A percentile compares a stretch with the other conserved stretches of the same genome.
Evolutionary conservation across 1,140 invertebrate genomes (phyloP).

Genomic region (Habropoda laboriosa): DNA sequence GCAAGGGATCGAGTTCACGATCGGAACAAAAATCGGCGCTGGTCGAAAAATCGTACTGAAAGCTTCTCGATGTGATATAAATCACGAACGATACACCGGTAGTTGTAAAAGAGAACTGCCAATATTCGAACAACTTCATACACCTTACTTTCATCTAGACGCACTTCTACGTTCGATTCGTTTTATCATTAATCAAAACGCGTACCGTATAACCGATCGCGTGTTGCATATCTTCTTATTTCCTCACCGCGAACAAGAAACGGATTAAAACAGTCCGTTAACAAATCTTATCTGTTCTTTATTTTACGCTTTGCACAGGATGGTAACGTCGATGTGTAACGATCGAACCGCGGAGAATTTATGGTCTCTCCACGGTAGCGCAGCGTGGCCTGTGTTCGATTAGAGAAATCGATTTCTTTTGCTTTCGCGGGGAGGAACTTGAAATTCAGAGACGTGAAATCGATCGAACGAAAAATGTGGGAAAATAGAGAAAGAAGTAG

Average conservation of each 20-base stretch:
- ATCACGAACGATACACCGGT: neutral
- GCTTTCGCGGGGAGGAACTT: neutral
- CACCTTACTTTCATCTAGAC: no score
- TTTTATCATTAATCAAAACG: neutral
- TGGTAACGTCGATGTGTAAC: slow-evolving; percentile 28
- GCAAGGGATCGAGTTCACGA: neutral
- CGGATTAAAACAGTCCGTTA: slow-evolving; percentile 19
- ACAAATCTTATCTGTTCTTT: slow-evolving; percentile 36
- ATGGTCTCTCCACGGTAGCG: neutral
- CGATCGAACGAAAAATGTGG: no score
- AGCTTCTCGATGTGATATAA: no score
- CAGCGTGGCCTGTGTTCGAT: neutral
- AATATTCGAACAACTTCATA: neutral
- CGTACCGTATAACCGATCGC: neutral
- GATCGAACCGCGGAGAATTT: slow-evolving; percentile 25
- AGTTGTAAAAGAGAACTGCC: neutral
- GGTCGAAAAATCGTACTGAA: neutral
- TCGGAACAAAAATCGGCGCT: neutral
- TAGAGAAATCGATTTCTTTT: slow-evolving; percentile 23
- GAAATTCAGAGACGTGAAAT: no score
- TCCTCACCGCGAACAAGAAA: neutral
- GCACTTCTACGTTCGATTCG: neutral
- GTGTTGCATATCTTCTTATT: neutral
- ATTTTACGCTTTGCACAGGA: slow-evolving; percentile 19
- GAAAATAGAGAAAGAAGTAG: neutral